A percentile compares a stretch with the other conserved stretches of the same genome.
Evolutionary conservation across 1,140 invertebrate genomes (phyloP).

Genomic region (Microplitis demolitor): DNA sequence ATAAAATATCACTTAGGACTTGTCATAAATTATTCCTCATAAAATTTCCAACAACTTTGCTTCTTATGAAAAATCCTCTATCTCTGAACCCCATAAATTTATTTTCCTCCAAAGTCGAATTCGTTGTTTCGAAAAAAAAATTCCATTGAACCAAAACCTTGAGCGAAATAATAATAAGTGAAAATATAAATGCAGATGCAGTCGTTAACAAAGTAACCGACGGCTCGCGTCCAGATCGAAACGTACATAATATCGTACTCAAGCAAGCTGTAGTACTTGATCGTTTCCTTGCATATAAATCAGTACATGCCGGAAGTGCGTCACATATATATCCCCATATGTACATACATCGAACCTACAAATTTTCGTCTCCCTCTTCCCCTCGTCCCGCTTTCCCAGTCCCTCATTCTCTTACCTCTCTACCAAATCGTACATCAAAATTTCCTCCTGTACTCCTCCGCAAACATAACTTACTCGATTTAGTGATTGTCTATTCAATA

Average conservation of each 20-base stretch:
- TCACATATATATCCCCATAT: constrained; percentile 39
- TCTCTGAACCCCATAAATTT: too few relatives aligned
- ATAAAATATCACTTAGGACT: too few relatives aligned
- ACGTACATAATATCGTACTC: constrained; percentile 52
- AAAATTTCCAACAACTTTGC: too few relatives aligned
- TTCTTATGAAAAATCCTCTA: too few relatives aligned
- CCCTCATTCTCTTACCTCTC: neutral
- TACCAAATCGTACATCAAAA: neutral
- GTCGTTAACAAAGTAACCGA: neutral
- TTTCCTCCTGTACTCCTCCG: neutral
- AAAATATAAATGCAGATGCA: neutral
- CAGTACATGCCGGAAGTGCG: constrained; percentile 52
- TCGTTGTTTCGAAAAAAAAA: neutral
- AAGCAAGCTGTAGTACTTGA: constrained; percentile 59
- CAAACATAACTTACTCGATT: neutral
- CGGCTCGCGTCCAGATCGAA: constrained; percentile 4
- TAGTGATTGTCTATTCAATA: neutral
- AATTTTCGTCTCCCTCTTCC: neutral
- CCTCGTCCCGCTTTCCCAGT: too few relatives aligned
- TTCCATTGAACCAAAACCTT: neutral
- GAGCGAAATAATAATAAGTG: neutral
- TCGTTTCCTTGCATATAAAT: constrained; percentile 58
- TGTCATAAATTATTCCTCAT: too few relatives aligned
- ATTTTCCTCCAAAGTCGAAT: too few relatives aligned
- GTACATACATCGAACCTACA: neutral